Conservation (phyloP, 2,797 vertebrate species). For the Bradypodion ventrale region DNA sequence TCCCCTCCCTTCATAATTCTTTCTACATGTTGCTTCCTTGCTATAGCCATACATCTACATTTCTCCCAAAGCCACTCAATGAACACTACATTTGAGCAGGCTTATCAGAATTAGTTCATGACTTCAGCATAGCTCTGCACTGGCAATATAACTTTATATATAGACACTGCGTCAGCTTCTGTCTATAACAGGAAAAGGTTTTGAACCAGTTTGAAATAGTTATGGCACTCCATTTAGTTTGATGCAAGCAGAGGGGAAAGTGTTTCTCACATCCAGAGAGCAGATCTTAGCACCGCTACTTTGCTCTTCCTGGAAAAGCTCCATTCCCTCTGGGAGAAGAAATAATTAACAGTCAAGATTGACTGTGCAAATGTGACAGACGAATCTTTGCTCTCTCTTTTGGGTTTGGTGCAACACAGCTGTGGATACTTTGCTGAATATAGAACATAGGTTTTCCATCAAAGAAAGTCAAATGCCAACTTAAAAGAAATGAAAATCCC, state of each 20-base stretch:
- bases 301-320: constrained; percentile 19
- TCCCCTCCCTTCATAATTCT: no score
- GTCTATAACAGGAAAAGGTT: neutral
- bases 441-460: constrained; percentile 28
- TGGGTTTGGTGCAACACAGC: neutral
- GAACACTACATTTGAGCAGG: neutral
- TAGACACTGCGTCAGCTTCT: no score
- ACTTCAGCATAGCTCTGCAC: no score
- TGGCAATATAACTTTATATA: no score
- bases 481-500: neutral
- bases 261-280: neutral
- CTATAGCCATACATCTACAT: no score
- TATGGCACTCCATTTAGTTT: constrained; percentile 24
- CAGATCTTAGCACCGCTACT: constrained; percentile 4
- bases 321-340: neutral
- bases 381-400: constrained; percentile 6
- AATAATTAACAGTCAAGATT: neutral
- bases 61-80: neutral
- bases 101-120: neutral
- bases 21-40: no score
- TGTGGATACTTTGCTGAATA: neutral
- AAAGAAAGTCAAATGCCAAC: constrained; percentile 24
- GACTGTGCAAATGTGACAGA: neutral
- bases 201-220: neutral
- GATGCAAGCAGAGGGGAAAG: neutral